Conservation (phyloP, 1,140 invertebrate species). For the Zaprionus africanus region DNA sequence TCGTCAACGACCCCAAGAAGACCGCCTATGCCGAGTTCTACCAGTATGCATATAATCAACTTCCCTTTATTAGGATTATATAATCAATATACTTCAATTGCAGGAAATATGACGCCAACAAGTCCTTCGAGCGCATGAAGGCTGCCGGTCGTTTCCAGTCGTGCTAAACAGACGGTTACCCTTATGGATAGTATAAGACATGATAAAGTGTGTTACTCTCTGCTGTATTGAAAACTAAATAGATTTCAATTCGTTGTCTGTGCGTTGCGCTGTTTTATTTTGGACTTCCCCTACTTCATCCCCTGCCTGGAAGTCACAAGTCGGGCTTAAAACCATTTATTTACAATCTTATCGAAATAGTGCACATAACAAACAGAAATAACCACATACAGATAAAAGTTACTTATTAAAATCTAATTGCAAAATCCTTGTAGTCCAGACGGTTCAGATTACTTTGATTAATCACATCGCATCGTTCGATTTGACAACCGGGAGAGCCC, state of each 20-base stretch:
- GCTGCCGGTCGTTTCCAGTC: conserved; percentile 85
- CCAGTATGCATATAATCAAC: conserved; percentile 80
- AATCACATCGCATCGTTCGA: conserved; percentile 91
- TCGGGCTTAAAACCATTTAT: conserved; percentile 45
- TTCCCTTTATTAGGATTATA: neutral
- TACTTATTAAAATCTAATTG: conserved; percentile 90
- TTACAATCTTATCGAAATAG: conserved; percentile 75
- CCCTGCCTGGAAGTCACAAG: neutral
- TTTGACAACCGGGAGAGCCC: conserved; percentile 93
- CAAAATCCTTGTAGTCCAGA: conserved; percentile 92
- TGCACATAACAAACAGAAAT: conserved; percentile 72
- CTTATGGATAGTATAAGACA: conserved; percentile 57
- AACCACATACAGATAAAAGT: conserved; percentile 17
- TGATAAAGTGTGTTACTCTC: conserved; percentile 62
- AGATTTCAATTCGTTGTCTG: conserved; percentile 64
- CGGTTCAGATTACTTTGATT: conserved; percentile 92
- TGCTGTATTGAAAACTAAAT: conserved; percentile 72
- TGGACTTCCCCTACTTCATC: no score
- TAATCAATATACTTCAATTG: conserved; percentile 26
- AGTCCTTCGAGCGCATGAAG: conserved; percentile 86
- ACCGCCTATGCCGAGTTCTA: conserved; percentile 86
- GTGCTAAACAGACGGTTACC: conserved; percentile 48
- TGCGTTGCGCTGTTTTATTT: conserved; percentile 48
- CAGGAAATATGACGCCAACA: conserved; percentile 86
- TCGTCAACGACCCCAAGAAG: conserved; percentile 85